Base-by-base conservation (phyloP, 2,797 vertebrate genomes). In the Carduelis carduelis region DNA sequence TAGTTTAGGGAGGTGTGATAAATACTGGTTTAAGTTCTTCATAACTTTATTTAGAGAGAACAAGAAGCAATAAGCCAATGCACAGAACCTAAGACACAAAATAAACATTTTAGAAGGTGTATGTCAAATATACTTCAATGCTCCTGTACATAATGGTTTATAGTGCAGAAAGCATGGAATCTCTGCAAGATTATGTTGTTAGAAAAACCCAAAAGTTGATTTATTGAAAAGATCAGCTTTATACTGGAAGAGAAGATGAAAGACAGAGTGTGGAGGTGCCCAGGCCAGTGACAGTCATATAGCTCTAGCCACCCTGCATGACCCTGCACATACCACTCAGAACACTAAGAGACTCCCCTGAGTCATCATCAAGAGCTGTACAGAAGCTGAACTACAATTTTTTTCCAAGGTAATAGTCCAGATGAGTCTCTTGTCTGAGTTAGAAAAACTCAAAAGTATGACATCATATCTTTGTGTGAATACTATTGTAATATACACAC, bases 211-310 rank as follows among this genome's bases (percentile, higher is more conserved):
- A 72, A 49, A 84, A 85, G 43, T 1, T 61, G 44, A 79, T 61
- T 63, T 44, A 75, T 41, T 69, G 80, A 89, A 71, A 91, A 89
- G 52, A 80, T 46, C 27, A 87, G 50, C 60, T 74, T 68, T 77
- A 74, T 65, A 68, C 13, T 59, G 43, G 50, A 83, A 46, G 43
- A 64, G 61, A 78, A 88, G 71, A 89, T 22, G 32, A 84, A 83
- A 81, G 53, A 74, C 17, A 83, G 60, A 63, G 17, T 7, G 8
- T 7, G 28, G 63, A 77, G 61, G 34, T 66, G 41, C 35, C 41
- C 56, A 57, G 87, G 56, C 28, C 6, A 15, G 16, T 2, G 17
- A 57, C 47, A 70, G 20, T 49, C 72, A 32, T 2, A 41, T 0
- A 1, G 35, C 50, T 75, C 18, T 3, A 71, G 53, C 11, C 39